Evolutionary conservation across 2,113 vertebrate genomes (phyloP).

Genomic region (Alethe diademata): DNA sequence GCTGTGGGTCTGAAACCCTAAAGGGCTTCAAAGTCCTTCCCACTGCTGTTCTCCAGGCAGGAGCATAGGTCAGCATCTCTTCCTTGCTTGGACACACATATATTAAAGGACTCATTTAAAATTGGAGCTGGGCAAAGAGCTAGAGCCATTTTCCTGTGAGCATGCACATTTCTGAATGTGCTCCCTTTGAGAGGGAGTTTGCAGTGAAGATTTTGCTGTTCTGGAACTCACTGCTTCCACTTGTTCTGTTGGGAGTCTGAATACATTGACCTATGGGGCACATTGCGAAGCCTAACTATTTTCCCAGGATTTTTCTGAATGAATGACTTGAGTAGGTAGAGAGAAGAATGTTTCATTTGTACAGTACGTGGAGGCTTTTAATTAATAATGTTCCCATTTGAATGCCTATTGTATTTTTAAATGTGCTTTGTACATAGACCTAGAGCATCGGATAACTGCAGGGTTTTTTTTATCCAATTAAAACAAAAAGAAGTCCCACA

Average conservation of each 20-base stretch:
- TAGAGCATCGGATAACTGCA: background rate
- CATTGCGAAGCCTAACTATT: constrained; percentile 54
- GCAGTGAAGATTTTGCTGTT: constrained; percentile 7
- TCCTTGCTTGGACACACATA: background rate
- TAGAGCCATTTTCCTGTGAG: constrained; percentile 1
- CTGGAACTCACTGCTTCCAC: constrained; percentile 55
- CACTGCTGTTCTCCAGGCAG: background rate
- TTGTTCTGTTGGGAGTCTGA: constrained; percentile 38
- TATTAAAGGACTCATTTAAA: constrained; percentile 24
- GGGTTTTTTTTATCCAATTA: background rate
- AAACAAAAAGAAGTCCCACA: background rate
- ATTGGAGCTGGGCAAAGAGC: background rate
- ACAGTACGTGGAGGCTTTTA: constrained; percentile 53
- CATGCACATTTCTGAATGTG: background rate
- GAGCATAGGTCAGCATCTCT: constrained; percentile 18
- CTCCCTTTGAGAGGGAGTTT: background rate
- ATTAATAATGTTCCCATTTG: constrained; percentile 58
- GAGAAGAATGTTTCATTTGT: constrained; percentile 59
- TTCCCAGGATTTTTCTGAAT: constrained; percentile 72
- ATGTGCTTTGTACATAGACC: background rate
- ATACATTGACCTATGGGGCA: constrained; percentile 60
- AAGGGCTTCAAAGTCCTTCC: background rate
- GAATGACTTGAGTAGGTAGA: constrained; percentile 65
- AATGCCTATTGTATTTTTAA: constrained; percentile 57
- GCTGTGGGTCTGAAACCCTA: background rate